These are phyloP conservation scores for Tinea semifulvella DNA, from an alignment of 2,888 invertebrate genomes.

Conservation along the genomic window DNA sequence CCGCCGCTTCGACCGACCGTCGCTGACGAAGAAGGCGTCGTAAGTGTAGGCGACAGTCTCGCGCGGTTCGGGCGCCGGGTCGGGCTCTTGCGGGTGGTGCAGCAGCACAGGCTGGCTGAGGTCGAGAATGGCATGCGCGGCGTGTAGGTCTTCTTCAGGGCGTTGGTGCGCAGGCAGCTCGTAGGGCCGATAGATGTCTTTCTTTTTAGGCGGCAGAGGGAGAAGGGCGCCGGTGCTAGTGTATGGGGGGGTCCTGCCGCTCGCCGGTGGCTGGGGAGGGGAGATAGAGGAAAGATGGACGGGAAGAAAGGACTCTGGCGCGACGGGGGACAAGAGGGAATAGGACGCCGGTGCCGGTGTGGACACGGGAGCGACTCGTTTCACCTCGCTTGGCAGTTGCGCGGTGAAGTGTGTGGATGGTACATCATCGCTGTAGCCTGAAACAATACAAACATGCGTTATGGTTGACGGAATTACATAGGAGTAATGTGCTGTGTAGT, in stretches of 20 bases:
- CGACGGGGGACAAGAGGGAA: slow-evolving; percentile 52
- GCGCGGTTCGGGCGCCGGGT: slow-evolving; percentile 35
- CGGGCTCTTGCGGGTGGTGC: slow-evolving; percentile 24
- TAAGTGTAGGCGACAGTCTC: slow-evolving; percentile 90
- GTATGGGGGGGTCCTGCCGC: slow-evolving; percentile 79
- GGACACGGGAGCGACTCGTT: slow-evolving; percentile 66
- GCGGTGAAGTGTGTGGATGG: slow-evolving; percentile 80
- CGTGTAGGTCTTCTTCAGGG: slow-evolving; percentile 85
- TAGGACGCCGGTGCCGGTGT: slow-evolving; percentile 61
- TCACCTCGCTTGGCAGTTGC: slow-evolving; percentile 75
- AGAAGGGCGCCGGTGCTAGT: slow-evolving; percentile 86
- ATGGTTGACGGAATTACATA: no score
- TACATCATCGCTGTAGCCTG: slow-evolving; percentile 83
- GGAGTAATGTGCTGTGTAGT: no score
- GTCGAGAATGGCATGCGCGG: slow-evolving; percentile 89
- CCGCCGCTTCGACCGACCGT: slow-evolving; percentile 85
- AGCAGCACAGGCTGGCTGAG: slow-evolving; percentile 71
- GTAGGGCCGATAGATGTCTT: slow-evolving; percentile 91
- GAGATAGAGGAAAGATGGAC: slow-evolving; percentile 40
- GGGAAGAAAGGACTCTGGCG: slow-evolving; percentile 48
- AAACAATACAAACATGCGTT: slow-evolving; percentile 27
- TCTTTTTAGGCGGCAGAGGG: slow-evolving; percentile 88
- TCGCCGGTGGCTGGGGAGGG: slow-evolving; percentile 55
- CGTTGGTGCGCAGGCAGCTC: slow-evolving; percentile 72
- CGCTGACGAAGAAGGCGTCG: slow-evolving; percentile 91